These are phyloP conservation scores for Frankliniella intonsa DNA, from an alignment of 2,888 invertebrate species.

Conservation along the genomic window DNA sequence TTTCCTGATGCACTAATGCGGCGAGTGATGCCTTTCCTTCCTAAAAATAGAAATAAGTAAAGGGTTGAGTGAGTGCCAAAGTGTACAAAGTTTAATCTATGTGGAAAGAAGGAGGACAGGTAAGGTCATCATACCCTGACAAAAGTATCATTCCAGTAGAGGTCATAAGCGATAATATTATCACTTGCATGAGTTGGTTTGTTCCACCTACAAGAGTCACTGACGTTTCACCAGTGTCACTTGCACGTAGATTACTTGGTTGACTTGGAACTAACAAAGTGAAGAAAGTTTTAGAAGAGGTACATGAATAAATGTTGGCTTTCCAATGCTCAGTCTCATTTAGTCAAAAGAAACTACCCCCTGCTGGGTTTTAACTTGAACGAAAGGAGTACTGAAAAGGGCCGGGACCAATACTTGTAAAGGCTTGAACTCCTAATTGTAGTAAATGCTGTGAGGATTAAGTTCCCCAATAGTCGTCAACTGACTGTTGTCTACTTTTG, in stretches of 20 bases:
- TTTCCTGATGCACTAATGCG: slow-evolving; percentile 64
- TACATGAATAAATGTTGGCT: slow-evolving; percentile 25
- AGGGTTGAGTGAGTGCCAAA: background rate
- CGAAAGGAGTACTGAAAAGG: slow-evolving; percentile 90
- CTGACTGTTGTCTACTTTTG: slow-evolving; percentile 90
- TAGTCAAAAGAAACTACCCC: slow-evolving; percentile 49
- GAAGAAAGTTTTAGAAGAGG: slow-evolving; percentile 7
- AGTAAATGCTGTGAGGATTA: slow-evolving; percentile 86
- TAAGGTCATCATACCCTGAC: slow-evolving; percentile 58
- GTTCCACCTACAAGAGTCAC: slow-evolving; percentile 89
- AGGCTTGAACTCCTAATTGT: slow-evolving; percentile 90
- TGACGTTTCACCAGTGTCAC: slow-evolving; percentile 82
- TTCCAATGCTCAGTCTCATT: slow-evolving; percentile 25
- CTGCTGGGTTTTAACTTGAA: slow-evolving; percentile 97
- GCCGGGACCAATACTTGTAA: slow-evolving; percentile 91
- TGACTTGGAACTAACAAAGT: slow-evolving; percentile 82
- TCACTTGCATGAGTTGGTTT: slow-evolving; percentile 87
- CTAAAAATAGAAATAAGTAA: slow-evolving; percentile 33
- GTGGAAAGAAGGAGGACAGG: background rate
- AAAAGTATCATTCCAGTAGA: slow-evolving; percentile 96
- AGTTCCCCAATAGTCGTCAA: slow-evolving; percentile 89
- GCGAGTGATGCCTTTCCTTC: slow-evolving; percentile 77
- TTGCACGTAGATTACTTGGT: slow-evolving; percentile 82
- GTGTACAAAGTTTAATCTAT: too few species aligned
- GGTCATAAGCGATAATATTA: slow-evolving; percentile 89